Base-by-base conservation (phyloP, 2,113 vertebrate genomes). In the Dissostichus mawsoni region DNA sequence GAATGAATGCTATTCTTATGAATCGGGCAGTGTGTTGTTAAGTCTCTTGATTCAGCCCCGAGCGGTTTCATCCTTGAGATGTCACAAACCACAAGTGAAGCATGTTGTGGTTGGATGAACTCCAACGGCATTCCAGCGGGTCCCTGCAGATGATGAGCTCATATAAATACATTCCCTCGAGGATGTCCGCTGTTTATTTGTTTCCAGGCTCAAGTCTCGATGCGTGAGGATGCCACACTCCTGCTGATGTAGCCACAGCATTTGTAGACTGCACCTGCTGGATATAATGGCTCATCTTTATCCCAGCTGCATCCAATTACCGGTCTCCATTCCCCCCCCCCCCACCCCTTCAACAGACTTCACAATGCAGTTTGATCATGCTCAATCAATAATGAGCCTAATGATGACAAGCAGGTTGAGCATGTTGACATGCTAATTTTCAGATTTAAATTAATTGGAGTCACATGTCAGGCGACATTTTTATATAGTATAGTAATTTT, bases 1-100 rank as follows among this genome's bases (percentile, higher is more conserved):
- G 68, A 92, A 89, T 92, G 88, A 89, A 85, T 74, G 69, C 72
- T 56, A 66, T 85, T 85, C 78, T 86, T 69, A 85, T 92, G 88
- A 91, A 89, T 93, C 77, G 47, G 72, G 69, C 84, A 59, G 83
- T 87, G 84, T 90, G 86, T 80, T 78, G 84, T 82, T 87, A 86
- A 90, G 81, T 79, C 11, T 69, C 74, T 71, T 76, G 62, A 84
- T 90, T 90, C 86, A 56, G 73, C 75, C 90, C 66, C 48, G 16
- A 85, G 78, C 48, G 68, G 33, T 71, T 87, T 86, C 71, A 81
- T 88, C 84, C 80, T 85, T 65, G 67, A 85, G 78, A 84, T 86
- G 80, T 88, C 89, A 82, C 74, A 91, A 83, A 88, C 83, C 75
- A 48, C 78, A 62, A 88, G 74, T 1, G 61, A 76, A 89, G 84